phyloP scores from a whole-genome alignment of 2,888 invertebrate species.

The Deilephila elpenor region DNA sequence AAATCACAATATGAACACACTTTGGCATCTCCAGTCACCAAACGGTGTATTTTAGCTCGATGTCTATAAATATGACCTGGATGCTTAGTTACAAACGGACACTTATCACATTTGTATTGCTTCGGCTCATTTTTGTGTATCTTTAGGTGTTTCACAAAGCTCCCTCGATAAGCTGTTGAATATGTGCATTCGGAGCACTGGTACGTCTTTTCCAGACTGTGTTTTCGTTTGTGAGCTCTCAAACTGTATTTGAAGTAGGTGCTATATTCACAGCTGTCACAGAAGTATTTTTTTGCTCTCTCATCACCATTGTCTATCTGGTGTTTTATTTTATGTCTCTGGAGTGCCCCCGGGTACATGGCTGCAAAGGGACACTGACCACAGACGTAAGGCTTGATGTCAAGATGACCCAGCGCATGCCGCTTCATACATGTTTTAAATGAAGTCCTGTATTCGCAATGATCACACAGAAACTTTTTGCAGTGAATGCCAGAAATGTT shows the following conservation, averaged over 20 bases:
- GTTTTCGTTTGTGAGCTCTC: conserved; percentile 57
- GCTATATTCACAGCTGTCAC: conserved; percentile 44
- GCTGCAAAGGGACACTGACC: conserved; percentile 58
- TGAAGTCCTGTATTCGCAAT: conserved; percentile 59
- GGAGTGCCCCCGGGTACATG: conserved; percentile 57
- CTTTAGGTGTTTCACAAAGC: conserved; percentile 27
- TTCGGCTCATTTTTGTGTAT: conserved; percentile 25
- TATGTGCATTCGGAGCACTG: conserved; percentile 28
- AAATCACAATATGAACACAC: conserved; percentile 66
- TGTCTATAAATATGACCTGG: conserved; percentile 48
- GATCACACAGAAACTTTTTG: conserved; percentile 50
- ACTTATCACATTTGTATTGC: conserved; percentile 48
- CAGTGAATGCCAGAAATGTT: conserved; percentile 33
- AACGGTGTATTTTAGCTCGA: conserved; percentile 46
- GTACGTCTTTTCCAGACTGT: conserved; percentile 47
- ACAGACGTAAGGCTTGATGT: conserved; percentile 55
- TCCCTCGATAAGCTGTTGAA: conserved; percentile 26
- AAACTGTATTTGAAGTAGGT: conserved; percentile 50
- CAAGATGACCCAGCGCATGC: conserved; percentile 55
- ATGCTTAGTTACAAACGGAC: conserved; percentile 46
- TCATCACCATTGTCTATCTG: conserved; percentile 40
- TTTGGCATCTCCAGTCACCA: conserved; percentile 51
- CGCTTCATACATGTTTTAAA: conserved; percentile 60
- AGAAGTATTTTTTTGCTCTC: conserved; percentile 35
- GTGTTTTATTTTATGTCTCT: conserved; percentile 59